These are phyloP conservation scores for Hofmannophila pseudospretella DNA, from an alignment of 2,888 invertebrate genomes.

Conservation along the genomic window DNA sequence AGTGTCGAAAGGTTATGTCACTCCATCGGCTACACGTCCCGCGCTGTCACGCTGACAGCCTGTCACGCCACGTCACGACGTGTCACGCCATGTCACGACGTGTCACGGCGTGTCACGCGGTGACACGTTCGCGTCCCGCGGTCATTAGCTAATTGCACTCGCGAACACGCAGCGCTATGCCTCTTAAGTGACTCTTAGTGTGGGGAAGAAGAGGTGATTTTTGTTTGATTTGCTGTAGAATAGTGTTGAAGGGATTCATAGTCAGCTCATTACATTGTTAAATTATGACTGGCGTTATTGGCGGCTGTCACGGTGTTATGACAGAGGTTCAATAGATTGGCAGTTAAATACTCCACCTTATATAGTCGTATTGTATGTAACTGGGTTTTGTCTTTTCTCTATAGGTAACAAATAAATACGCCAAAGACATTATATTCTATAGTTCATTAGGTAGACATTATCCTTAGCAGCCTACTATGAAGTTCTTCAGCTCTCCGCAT, in stretches of 20 bases:
- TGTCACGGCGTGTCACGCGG: slow-evolving; percentile 14
- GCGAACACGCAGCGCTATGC: slow-evolving; percentile 12
- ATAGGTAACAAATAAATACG: too few relatives aligned
- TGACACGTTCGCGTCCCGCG: slow-evolving; percentile 17
- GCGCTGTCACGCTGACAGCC: slow-evolving; percentile 35
- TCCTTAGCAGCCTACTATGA: too few relatives aligned
- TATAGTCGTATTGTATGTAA: too few relatives aligned
- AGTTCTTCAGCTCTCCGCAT: too few relatives aligned
- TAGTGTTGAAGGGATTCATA: slow-evolving; percentile 28
- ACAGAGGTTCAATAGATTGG: too few relatives aligned
- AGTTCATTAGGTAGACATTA: too few relatives aligned
- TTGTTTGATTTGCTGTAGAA: not conserved
- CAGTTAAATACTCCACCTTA: too few relatives aligned
- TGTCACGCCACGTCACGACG: slow-evolving; percentile 30
- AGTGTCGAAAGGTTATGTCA: slow-evolving; percentile 58
- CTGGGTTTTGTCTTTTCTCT: too few relatives aligned
- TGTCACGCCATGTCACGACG: slow-evolving; percentile 1
- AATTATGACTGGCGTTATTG: slow-evolving; percentile 26
- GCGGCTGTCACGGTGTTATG: slow-evolving; percentile 10
- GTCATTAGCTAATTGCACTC: slow-evolving; percentile 64
- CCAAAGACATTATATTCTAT: too few relatives aligned
- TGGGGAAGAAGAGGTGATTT: not conserved
- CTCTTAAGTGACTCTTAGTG: not conserved
- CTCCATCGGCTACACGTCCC: slow-evolving; percentile 37
- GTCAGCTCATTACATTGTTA: slow-evolving; percentile 40